A percentile compares a stretch with the other conserved stretches of the same genome.
These are phyloP conservation scores for Priapulus caudatus DNA, from an alignment of 2,888 invertebrate species.

Conservation along the genomic window DNA sequence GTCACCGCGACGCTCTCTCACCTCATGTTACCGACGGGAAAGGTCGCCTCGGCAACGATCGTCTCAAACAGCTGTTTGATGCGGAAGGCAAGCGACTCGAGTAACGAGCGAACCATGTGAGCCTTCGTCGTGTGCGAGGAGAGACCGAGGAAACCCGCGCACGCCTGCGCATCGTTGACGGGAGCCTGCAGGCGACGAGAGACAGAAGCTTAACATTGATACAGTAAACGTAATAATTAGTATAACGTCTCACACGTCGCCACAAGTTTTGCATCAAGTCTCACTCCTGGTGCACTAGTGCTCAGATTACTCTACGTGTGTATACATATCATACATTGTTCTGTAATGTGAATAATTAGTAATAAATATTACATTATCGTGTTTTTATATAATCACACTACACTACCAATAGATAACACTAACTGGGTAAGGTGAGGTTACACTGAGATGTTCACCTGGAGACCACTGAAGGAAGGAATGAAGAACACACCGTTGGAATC, in stretches of 20 bases:
- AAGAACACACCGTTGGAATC: constrained; percentile 69
- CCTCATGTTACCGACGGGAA: constrained; percentile 25
- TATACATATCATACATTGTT: no score
- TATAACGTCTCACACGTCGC: no score
- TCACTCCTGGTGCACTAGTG: no score
- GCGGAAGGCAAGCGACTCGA: constrained; percentile 73
- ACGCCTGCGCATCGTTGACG: constrained; percentile 70
- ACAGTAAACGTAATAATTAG: no score
- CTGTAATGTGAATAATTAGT: no score
- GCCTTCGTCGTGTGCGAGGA: constrained; percentile 56
- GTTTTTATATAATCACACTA: no score
- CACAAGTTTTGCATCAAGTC: no score
- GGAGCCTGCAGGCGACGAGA: constrained; percentile 70
- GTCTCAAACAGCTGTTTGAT: constrained; percentile 62
- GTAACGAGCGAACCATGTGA: constrained; percentile 66
- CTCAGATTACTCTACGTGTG: no score
- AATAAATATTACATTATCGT: no score
- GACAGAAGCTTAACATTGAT: neutral
- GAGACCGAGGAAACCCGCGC: constrained; percentile 66
- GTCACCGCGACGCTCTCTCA: no score
- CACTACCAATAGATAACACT: no score
- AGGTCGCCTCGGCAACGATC: constrained; percentile 55
- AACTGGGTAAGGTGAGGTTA: no score
- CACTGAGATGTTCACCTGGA: constrained; percentile 49
- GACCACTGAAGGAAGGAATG: constrained; percentile 75